A percentile compares a stretch with the other conserved stretches of the same genome.
Evolutionary conservation across 2,113 vertebrate genomes (phyloP).

Genomic region (Muscicapa adusta): DNA sequence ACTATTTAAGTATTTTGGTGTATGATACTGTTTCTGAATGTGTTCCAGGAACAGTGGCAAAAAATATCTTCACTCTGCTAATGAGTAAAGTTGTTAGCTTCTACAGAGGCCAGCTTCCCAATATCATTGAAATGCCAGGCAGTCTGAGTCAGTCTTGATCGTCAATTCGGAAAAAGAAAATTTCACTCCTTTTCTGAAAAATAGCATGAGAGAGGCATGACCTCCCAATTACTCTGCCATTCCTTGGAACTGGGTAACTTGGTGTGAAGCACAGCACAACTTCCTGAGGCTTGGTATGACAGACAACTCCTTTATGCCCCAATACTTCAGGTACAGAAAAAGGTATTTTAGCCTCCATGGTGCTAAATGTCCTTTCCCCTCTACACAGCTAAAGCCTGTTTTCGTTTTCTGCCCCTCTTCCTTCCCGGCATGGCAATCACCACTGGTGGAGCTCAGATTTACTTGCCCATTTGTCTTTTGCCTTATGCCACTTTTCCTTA

Average conservation of each 20-base stretch:
- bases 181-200: not conserved
- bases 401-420: not conserved
- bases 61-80: conserved; percentile 17
- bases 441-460: not conserved
- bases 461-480: not conserved
- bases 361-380: not conserved
- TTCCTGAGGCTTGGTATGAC: not conserved
- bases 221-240: not conserved
- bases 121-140: conserved; percentile 6
- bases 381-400: not conserved
- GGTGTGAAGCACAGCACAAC: not conserved
- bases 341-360: not conserved
- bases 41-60: not conserved
- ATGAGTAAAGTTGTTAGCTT: not conserved
- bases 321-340: not conserved
- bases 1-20: not conserved
- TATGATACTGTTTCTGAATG: not conserved
- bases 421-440: not conserved
- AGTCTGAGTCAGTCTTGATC: not conserved
- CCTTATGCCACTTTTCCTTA: not conserved
- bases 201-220: not conserved
- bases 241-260: not conserved
- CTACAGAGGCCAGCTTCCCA: not conserved
- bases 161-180: not conserved
- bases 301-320: not conserved